Percentiles rank a stretch among this genome's conserved stretches.
Evolutionary conservation across 2,888 invertebrate species (phyloP).

Genomic region (Idaea biselata): DNA sequence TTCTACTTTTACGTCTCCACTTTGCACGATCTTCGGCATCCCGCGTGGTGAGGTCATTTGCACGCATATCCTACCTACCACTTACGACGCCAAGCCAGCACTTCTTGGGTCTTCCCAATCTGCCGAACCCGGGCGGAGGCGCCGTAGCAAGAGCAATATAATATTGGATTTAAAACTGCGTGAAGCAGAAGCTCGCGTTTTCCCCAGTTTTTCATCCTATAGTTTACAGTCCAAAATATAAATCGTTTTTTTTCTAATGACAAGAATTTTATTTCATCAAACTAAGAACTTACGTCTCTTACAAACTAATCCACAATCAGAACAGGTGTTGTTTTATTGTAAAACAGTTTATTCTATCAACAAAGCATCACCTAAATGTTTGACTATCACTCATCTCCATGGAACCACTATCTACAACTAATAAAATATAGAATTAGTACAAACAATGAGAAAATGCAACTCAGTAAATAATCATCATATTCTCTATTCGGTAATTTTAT

Average conservation of each 20-base stretch:
- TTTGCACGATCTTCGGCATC: too few species aligned
- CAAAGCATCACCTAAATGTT: constrained; percentile 63
- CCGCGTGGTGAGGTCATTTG: too few species aligned
- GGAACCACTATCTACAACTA: constrained; percentile 38
- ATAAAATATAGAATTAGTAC: constrained; percentile 17
- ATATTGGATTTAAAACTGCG: too few species aligned
- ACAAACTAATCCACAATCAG: constrained; percentile 22
- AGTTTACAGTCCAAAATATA: not conserved
- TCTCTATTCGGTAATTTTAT: constrained; percentile 32
- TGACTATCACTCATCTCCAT: constrained; percentile 40
- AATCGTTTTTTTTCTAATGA: constrained; percentile 8
- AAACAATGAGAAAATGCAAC: constrained; percentile 39
- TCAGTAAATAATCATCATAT: constrained; percentile 25
- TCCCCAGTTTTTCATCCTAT: too few species aligned
- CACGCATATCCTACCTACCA: too few species aligned
- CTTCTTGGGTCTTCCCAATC: too few species aligned
- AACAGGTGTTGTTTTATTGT: constrained; percentile 15
- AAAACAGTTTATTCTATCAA: constrained; percentile 62
- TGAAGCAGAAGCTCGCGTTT: too few species aligned
- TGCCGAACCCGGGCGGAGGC: too few species aligned
- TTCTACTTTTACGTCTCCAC: too few species aligned
- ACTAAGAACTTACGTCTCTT: constrained; percentile 6
- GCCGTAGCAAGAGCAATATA: too few species aligned
- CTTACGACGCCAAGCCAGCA: too few species aligned
- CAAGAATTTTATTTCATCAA: constrained; percentile 16